Evolutionary conservation across 2,797 vertebrate species (phyloP), one percentile per base, ranked within the genome.

Genomic region (Galago senegalensis): DNA sequence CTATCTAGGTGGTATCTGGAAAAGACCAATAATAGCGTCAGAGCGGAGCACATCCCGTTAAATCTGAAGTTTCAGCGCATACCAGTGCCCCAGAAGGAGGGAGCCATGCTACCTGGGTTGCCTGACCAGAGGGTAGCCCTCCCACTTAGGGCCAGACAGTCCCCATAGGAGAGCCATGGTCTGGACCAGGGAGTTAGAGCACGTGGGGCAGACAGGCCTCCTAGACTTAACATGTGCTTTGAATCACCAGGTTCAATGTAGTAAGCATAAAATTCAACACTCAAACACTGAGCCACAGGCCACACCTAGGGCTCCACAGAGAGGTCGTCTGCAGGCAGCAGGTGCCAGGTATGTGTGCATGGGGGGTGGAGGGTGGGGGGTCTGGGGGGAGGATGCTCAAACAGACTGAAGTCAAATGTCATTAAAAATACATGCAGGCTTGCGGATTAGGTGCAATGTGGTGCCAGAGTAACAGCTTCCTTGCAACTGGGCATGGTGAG

Each of bases 201-300:
- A 27, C 20, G 0, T 0, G 3, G 53, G 58, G 37, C 46, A n/a
- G 65, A 27, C 11, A 2, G 46, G 37, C 21, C n/a, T 1, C 21
- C 7, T 0, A 1, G 63, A 60, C 13, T 1, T 3, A 1, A 13
- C 3, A 5, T 10, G 1, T 7, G 13, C 29, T 75, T 31, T 43
- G 43, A 89, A 73, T 86, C 1, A 12, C 46, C 56, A 5, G 10
- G 34, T 6, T 46, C 21, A 0, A 4, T 1, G 37, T 12, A 1
- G 4, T 27, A 90, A 73, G 86, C 37, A 29, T 12, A 12, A n/a
- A 14, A 40, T 11, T 34, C 13, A 4, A 69, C 8, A 3, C 3
- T 49, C 60, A 5, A 82, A 60, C 16, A 13, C 40, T 53, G 56
- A 29, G 56, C 61, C 3, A 13, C 0, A 16, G 34, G 34, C 13